Evolutionary conservation across 1,140 invertebrate genomes (phyloP).

Genomic region (Neomicropteryx cornuta): DNA sequence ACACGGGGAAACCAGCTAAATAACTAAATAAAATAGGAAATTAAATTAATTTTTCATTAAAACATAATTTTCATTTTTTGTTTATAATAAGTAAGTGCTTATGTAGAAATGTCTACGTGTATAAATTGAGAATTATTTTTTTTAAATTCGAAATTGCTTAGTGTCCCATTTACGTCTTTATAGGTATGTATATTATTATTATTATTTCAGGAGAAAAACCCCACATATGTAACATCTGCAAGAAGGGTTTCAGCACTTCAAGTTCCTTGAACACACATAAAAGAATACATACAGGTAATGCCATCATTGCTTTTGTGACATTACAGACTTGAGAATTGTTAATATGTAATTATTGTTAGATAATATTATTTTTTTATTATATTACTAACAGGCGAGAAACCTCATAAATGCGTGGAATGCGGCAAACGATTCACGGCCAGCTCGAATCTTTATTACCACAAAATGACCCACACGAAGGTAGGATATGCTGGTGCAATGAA

Average conservation of each 20-base stretch:
- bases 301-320: neutral
- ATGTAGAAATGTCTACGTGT: too few species aligned
- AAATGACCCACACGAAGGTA: slow-evolving; percentile 94
- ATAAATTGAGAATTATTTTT: too few species aligned
- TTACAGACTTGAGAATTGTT: neutral
- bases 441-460: slow-evolving; percentile 89
- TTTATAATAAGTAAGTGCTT: too few species aligned
- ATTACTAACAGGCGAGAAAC: slow-evolving; percentile 60
- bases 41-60: too few species aligned
- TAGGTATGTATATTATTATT: neutral
- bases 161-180: too few species aligned
- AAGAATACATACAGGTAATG: slow-evolving; percentile 68
- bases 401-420: slow-evolving; percentile 77
- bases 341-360: neutral
- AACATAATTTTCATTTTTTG: too few species aligned
- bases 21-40: too few species aligned
- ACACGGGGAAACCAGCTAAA: too few species aligned
- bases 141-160: too few species aligned
- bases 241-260: slow-evolving; percentile 84
- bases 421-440: slow-evolving; percentile 88
- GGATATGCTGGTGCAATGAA: slow-evolving; percentile 22
- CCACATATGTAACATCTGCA: slow-evolving; percentile 84
- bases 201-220: slow-evolving; percentile 76
- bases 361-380: neutral
- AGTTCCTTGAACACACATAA: slow-evolving; percentile 85